A percentile compares a stretch with the other conserved stretches of the same genome.
phyloP scores from a whole-genome alignment of 2,888 invertebrate genomes.

The Coenonympha arcania region DNA sequence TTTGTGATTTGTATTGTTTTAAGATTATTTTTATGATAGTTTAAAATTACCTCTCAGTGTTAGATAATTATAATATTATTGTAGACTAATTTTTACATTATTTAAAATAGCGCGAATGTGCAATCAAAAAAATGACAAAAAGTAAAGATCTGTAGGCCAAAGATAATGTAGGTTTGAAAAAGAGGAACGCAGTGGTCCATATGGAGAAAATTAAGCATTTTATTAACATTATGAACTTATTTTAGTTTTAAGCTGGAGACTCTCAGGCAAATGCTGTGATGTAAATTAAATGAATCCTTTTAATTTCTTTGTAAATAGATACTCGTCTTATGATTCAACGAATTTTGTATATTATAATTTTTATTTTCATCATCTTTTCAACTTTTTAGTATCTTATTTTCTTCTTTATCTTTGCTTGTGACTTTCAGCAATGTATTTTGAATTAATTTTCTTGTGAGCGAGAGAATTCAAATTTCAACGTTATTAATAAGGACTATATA shows the following conservation, averaged over 20 bases:
- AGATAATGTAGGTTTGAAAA: constrained; percentile 53
- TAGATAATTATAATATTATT: constrained; percentile 27
- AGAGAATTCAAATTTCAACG: too few relatives aligned
- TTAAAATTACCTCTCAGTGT: constrained; percentile 36
- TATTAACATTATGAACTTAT: constrained; percentile 22
- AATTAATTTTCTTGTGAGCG: too few relatives aligned
- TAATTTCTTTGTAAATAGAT: constrained; percentile 41
- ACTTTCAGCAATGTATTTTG: too few relatives aligned
- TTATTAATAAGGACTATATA: too few relatives aligned
- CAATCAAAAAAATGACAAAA: constrained; percentile 51
- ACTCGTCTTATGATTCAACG: constrained; percentile 24
- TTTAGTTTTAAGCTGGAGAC: constrained; percentile 58
- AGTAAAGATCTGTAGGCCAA: constrained; percentile 69
- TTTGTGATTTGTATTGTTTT: constrained; percentile 13
- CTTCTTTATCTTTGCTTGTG: too few relatives aligned
- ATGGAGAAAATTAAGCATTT: constrained; percentile 27
- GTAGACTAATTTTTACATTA: constrained; percentile 23
- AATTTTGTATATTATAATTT: constrained; percentile 13
- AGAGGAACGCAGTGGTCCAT: constrained; percentile 33
- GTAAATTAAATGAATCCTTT: constrained; percentile 50
- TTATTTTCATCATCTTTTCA: background rate
- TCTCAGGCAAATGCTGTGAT: constrained; percentile 72
- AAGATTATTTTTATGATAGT: constrained; percentile 17
- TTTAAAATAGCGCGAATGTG: constrained; percentile 48
- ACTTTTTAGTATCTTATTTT: too few relatives aligned